Conservation (phyloP, 53 echinoderm and acorn worm species). For the Holothuria scabra region DNA sequence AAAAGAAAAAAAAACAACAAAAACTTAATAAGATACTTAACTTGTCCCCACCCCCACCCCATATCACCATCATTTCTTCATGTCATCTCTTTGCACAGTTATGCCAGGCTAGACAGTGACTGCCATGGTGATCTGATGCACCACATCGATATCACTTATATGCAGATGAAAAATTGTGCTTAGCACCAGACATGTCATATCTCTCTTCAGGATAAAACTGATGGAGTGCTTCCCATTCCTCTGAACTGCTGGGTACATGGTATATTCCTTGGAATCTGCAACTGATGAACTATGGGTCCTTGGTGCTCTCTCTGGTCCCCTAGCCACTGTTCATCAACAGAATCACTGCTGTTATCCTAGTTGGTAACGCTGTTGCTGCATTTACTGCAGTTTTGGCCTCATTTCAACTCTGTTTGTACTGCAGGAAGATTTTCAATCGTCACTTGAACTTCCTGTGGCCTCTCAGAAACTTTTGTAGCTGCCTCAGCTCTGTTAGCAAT, state of each 20-base stretch:
- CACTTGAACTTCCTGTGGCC: background rate
- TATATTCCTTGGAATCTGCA: background rate
- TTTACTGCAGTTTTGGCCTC: background rate
- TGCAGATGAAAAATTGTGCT: background rate
- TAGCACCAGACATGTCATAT: background rate
- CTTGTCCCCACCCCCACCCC: no score
- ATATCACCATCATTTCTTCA: no score
- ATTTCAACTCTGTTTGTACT: background rate
- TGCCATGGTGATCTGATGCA: background rate
- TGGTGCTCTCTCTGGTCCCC: background rate
- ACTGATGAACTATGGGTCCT: background rate
- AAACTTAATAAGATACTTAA: no score
- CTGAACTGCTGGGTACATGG: background rate
- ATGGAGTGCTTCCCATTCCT: background rate
- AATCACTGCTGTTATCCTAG: background rate
- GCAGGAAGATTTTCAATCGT: background rate
- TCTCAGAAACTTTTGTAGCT: background rate
- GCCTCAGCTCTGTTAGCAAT: background rate
- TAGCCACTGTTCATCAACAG: background rate
- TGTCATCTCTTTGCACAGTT: slow-evolving; percentile 16
- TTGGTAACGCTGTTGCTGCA: background rate
- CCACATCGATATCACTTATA: slow-evolving; percentile 19
- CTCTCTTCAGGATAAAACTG: no score
- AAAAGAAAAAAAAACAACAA: no score
- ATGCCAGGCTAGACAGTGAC: background rate